Conservation (phyloP, 37 sponge, comb jelly and placozoan genomes). For the Agelas oroides region DNA sequence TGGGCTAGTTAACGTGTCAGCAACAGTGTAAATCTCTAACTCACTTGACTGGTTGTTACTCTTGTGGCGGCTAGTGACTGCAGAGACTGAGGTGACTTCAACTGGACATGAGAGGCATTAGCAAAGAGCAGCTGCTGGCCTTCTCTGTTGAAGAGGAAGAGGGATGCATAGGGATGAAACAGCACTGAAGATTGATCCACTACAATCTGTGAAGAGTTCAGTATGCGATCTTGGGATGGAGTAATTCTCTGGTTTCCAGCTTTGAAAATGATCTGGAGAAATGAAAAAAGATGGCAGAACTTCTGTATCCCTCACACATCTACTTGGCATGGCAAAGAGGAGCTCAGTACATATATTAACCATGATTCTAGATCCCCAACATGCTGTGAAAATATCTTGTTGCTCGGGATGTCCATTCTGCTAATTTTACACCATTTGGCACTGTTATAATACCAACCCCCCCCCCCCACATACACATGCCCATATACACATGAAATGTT, state of each 20-base stretch:
- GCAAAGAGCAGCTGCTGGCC: conserved; percentile 4
- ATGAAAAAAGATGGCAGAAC: not conserved
- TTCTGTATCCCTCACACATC: too few relatives aligned
- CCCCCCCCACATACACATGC: too few relatives aligned
- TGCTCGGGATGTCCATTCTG: too few relatives aligned
- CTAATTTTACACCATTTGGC: too few relatives aligned
- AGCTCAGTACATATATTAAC: too few relatives aligned
- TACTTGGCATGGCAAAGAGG: too few relatives aligned
- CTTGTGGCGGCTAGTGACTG: conserved; percentile 1
- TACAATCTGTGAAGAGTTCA: conserved; percentile 26
- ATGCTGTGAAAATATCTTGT: too few relatives aligned
- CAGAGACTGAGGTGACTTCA: not conserved
- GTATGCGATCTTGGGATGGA: not conserved
- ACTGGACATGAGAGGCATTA: conserved; percentile 3
- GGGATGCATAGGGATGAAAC: conserved; percentile 5
- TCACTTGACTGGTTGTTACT: not conserved
- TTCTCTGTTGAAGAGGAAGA: not conserved
- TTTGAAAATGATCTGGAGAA: conserved; percentile 7
- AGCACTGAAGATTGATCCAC: not conserved
- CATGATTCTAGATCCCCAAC: too few relatives aligned
- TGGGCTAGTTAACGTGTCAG: not conserved
- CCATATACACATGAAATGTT: too few relatives aligned
- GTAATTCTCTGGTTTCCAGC: conserved; percentile 23
- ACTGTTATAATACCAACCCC: too few relatives aligned
- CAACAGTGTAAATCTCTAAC: too few relatives aligned